A percentile compares a stretch with the other conserved stretches of the same genome.
These are phyloP conservation scores for Eupithecia exiguata DNA, from an alignment of 2,888 invertebrate species.

Conservation along the genomic window DNA sequence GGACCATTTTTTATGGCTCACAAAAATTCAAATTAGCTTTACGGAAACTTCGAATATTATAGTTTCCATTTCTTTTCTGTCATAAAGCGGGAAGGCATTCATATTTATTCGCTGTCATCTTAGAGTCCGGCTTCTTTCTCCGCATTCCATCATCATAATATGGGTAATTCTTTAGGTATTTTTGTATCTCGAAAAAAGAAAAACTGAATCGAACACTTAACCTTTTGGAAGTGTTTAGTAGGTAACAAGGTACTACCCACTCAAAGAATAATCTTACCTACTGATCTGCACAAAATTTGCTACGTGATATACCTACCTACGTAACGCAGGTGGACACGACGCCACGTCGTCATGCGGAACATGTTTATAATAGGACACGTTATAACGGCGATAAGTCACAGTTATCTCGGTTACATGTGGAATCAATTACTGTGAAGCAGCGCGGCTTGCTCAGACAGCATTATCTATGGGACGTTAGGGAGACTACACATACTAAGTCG, in stretches of 20 bases:
- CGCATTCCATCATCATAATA: conserved; percentile 2
- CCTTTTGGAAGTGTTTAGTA: neutral
- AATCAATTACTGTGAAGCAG: conserved; percentile 41
- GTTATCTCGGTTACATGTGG: conserved; percentile 36
- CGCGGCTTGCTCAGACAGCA: conserved; percentile 40
- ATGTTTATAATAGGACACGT: conserved; percentile 17
- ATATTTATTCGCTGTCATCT: conserved; percentile 11
- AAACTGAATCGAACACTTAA: neutral
- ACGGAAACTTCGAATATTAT: conserved; percentile 27
- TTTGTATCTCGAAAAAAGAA: neutral
- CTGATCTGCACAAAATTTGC: neutral
- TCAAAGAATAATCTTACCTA: neutral
- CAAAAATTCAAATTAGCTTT: conserved; percentile 27
- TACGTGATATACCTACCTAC: neutral
- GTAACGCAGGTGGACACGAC: conserved; percentile 4
- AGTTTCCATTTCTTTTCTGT: conserved; percentile 20
- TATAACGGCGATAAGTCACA: conserved; percentile 39
- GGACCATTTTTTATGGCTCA: conserved; percentile 29
- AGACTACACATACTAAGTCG: neutral
- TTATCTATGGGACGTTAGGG: conserved; percentile 35
- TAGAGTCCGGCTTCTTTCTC: neutral
- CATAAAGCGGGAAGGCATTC: conserved; percentile 6
- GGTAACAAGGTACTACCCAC: too few relatives aligned
- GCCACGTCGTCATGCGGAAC: neutral
- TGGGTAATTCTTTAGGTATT: neutral